phyloP scores from a whole-genome alignment of 2,797 vertebrate species.

The Acropternis orthonyx region DNA sequence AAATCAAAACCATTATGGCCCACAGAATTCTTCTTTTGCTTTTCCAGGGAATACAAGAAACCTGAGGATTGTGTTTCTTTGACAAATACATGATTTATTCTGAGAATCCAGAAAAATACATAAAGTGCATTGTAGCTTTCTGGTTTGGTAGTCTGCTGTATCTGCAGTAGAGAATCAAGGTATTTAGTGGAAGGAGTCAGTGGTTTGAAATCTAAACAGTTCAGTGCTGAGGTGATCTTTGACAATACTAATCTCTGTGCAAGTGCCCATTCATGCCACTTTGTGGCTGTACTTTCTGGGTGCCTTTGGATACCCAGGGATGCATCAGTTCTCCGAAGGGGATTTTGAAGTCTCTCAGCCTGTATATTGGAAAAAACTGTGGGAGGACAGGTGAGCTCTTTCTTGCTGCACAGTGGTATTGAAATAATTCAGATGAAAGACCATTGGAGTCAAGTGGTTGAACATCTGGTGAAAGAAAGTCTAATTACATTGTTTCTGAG shows the following conservation, averaged over 20 bases:
- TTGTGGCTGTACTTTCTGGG: not conserved
- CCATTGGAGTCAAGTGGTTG: not conserved
- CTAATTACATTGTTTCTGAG: not conserved
- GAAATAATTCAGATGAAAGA: not conserved
- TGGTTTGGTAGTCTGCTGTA: not conserved
- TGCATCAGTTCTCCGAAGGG: not conserved
- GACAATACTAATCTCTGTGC: not conserved
- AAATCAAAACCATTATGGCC: not conserved
- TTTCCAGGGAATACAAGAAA: not conserved
- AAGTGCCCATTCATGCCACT: fast-evolving
- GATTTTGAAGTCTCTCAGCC: not conserved
- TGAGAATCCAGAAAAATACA: not conserved
- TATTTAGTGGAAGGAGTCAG: not conserved
- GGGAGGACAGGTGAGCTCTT: not conserved
- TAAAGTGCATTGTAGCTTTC: not conserved
- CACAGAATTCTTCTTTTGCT: not conserved
- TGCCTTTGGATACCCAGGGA: not conserved
- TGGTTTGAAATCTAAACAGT: not conserved
- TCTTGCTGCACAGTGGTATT: not conserved
- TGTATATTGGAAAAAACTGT: not conserved
- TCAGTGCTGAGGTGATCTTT: not conserved
- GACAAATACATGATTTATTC: not conserved
- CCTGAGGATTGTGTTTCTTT: not conserved
- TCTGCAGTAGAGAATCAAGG: not conserved
- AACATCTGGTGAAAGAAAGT: not conserved